These are phyloP conservation scores for Sphyrna mokarran DNA, from an alignment of 2,113 vertebrate species.

Conservation along the genomic window DNA sequence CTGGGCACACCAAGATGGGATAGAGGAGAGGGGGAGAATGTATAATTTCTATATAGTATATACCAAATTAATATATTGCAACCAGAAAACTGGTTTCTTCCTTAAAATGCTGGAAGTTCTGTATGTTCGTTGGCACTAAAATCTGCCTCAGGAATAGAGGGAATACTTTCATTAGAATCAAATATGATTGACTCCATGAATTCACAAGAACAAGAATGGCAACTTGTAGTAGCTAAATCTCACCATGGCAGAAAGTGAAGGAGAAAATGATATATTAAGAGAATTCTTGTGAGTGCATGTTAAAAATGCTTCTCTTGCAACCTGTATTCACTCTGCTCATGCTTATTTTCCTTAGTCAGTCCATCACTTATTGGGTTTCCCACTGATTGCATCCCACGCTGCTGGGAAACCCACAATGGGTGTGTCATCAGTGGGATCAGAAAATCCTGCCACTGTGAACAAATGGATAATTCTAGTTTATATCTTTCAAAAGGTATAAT, in stretches of 20 bases:
- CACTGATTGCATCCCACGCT: no score
- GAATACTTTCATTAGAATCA: neutral
- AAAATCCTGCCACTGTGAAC: no score
- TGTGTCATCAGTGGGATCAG: neutral
- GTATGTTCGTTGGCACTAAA: neutral
- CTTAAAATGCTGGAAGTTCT: neutral
- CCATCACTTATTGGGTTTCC: neutral
- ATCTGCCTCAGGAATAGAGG: neutral
- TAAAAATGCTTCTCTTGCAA: neutral
- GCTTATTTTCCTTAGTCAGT: neutral
- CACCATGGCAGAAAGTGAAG: neutral
- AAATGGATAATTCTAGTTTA: no score
- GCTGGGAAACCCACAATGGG: no score
- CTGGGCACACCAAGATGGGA: neutral
- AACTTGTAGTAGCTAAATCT: neutral
- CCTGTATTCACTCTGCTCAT: neutral
- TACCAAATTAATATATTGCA: neutral
- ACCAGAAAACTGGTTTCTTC: neutral
- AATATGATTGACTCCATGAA: neutral
- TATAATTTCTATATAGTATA: neutral
- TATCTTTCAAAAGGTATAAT: neutral
- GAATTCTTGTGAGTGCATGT: neutral
- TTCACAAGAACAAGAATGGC: neutral
- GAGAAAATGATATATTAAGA: neutral
- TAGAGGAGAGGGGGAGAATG: neutral